Percentiles rank a stretch among this genome's conserved stretches.
These are phyloP conservation scores for Agriopis leucophaearia DNA, from an alignment of 2,888 invertebrate genomes.

Conservation along the genomic window DNA sequence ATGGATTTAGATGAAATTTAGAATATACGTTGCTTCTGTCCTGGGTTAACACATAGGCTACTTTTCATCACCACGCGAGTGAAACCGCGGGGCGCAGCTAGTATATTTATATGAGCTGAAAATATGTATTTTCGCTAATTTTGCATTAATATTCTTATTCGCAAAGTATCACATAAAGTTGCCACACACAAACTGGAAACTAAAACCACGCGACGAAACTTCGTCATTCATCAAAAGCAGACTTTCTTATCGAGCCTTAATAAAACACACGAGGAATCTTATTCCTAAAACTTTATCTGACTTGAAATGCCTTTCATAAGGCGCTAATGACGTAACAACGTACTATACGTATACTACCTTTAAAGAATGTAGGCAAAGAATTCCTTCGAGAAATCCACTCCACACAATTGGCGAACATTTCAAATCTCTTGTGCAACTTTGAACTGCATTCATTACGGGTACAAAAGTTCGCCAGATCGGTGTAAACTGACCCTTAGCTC, in stretches of 20 bases:
- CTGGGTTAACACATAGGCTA: no score
- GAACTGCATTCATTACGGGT: constrained; percentile 38
- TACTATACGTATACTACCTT: no score
- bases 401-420: constrained; percentile 35
- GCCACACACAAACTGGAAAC: constrained; percentile 17
- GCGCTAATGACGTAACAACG: constrained; percentile 16
- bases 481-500: constrained; percentile 16
- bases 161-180: constrained; percentile 13
- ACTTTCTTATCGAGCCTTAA: constrained; percentile 27
- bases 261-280: constrained; percentile 33
- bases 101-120: neutral
- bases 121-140: neutral
- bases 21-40: no score
- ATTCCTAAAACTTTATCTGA: constrained; percentile 22
- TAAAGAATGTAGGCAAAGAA: constrained; percentile 41
- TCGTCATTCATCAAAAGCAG: constrained; percentile 27
- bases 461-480: constrained; percentile 14
- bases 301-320: constrained; percentile 20
- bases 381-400: constrained; percentile 28
- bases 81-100: no score
- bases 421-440: constrained; percentile 45
- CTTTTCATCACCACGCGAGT: no score
- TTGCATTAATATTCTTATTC: constrained; percentile 1
- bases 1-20: no score
- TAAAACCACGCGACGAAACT: constrained; percentile 30